A percentile compares a stretch with the other conserved stretches of the same genome.
Conservation (phyloP, 2,797 vertebrate species). For the Pitangus sulphuratus region DNA sequence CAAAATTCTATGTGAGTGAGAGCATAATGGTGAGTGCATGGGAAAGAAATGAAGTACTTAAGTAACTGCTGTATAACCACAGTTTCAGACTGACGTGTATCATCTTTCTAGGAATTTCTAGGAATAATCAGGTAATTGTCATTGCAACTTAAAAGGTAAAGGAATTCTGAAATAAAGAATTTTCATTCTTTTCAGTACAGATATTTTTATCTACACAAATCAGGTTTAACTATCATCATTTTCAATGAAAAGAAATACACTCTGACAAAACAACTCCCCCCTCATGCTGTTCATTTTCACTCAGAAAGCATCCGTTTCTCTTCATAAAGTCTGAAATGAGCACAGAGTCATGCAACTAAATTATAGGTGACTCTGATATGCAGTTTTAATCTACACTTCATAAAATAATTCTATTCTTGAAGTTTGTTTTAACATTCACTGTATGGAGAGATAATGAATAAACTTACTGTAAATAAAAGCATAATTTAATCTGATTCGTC, state of each 20-base stretch:
- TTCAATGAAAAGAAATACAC: not conserved
- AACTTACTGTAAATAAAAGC: not conserved
- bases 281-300: not conserved
- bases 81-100: not conserved
- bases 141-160: not conserved
- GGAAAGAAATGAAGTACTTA: not conserved
- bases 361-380: not conserved
- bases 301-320: not conserved
- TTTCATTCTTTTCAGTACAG: not conserved
- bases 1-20: not conserved
- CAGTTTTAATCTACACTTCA: not conserved
- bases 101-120: not conserved
- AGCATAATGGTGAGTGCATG: not conserved
- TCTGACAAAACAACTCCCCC: not conserved
- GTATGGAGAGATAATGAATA: not conserved
- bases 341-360: fast-evolving
- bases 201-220: not conserved
- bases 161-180: not conserved
- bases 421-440: not conserved
- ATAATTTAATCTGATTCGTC: not conserved
- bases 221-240: not conserved
- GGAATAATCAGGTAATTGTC: not conserved
- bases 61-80: not conserved
- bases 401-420: not conserved
- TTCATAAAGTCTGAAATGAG: not conserved